phyloP scores from a whole-genome alignment of 2,113 vertebrate species.

The Hippopotamus amphibius region DNA sequence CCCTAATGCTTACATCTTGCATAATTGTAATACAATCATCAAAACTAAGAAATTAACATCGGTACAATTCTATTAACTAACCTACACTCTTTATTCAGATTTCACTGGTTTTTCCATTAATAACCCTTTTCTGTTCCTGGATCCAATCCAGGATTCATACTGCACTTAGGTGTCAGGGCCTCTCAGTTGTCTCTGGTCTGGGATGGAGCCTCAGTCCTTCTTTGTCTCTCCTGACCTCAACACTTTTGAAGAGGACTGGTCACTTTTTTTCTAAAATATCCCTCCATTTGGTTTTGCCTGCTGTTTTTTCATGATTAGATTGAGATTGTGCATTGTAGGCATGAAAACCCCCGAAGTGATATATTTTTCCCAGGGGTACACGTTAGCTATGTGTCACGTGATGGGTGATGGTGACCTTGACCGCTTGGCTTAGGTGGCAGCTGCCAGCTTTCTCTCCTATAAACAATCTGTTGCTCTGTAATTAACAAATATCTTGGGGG shows the following conservation, averaged over 20 bases:
- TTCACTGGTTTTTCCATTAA: neutral
- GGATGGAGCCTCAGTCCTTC: neutral
- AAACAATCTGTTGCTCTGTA: neutral
- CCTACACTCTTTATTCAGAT: neutral
- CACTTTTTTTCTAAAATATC: neutral
- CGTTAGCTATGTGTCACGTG: fast-evolving
- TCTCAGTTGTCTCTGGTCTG: neutral
- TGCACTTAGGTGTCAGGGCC: neutral
- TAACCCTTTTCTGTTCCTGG: neutral
- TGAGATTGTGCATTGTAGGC: neutral
- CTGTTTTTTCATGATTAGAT: neutral
- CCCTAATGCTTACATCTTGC: neutral
- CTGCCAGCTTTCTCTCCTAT: neutral
- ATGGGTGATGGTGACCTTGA: no score
- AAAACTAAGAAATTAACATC: neutral
- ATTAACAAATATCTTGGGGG: neutral
- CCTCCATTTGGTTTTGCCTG: neutral
- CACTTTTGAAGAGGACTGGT: neutral
- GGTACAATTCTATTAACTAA: neutral
- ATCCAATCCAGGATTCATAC: neutral
- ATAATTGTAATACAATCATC: neutral
- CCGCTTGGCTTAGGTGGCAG: no score
- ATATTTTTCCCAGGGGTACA: fast-evolving
- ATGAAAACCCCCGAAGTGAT: neutral
- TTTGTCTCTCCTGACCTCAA: neutral